phyloP scores from a whole-genome alignment of 2,113 vertebrate species.

The Aldabrachelys gigantea region DNA sequence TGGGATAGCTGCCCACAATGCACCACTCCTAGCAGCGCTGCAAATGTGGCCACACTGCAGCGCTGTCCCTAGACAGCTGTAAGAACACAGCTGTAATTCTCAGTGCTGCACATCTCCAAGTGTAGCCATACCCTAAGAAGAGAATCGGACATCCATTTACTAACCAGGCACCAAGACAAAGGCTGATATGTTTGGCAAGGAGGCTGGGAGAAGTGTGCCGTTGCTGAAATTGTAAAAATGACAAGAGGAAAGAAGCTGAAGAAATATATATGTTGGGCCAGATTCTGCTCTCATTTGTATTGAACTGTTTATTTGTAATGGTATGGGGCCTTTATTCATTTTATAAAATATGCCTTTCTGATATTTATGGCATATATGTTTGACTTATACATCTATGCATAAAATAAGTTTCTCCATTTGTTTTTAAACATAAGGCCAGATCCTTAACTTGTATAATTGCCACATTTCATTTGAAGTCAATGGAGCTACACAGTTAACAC shows the following conservation, averaged over 20 bases:
- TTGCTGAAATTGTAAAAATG: background rate
- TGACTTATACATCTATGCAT: background rate
- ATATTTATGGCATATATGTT: background rate
- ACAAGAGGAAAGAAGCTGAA: background rate
- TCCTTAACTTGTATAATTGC: background rate
- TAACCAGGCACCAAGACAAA: background rate
- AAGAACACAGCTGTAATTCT: no score
- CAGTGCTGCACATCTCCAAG: no score
- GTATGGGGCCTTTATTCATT: constrained; percentile 5
- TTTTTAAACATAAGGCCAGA: background rate
- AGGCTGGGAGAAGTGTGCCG: background rate
- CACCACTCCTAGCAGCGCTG: no score
- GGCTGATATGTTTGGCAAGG: background rate
- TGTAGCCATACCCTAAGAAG: background rate
- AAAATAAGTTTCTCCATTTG: background rate
- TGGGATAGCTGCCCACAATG: no score
- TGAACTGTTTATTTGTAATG: background rate
- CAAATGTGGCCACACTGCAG: no score
- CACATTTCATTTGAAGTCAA: background rate
- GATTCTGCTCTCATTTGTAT: background rate
- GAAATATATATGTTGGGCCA: background rate
- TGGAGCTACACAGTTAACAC: background rate
- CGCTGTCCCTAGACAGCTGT: no score
- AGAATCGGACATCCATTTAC: background rate
- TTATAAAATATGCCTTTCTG: constrained; percentile 2